Base-by-base conservation (phyloP, 2,888 invertebrate genomes). In the Charanyca ferruginea region DNA sequence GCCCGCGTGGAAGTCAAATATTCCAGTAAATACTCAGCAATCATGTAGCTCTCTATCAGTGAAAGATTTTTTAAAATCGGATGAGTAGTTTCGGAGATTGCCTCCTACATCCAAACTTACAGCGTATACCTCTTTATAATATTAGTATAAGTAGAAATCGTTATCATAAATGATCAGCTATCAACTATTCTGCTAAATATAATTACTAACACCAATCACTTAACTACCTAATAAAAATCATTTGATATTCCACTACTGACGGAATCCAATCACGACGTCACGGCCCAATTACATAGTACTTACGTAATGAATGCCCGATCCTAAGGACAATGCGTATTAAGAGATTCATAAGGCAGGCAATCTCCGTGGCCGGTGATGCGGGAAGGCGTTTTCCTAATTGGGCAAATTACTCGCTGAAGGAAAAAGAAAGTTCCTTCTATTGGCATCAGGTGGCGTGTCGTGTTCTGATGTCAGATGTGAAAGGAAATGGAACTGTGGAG, bases 351-450 rank as follows among this genome's bases (percentile, higher is more conserved):
- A 85, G 83, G 63, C 61, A 54, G 70, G 87, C 90, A 93, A 91
- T 93, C 89, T 91, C 88, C 84, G 79, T 83, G 90, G 80, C 84
- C 89, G 91, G 86, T 89, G 90, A 89, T 85, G 90, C 90, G 88
- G 80, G 77, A 83, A 84, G 84, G 82, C 86, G 90, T 88, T 90
- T 86, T 89, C 85, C 88, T 93, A 94, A 94, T 94, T 93, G 93
- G 89, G 85, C 87, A 89, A 91, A 93, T 93, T 91, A 93, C 90
- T 85, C 85, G 69, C 44, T 86, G 84, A 88, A 87, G 87, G 86
- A 85, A 86, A 85, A 85, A 80, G 82, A 85, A 85, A 77, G 80
- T 80, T 75, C 64, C 70, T 71, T 47, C 28, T 49, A 51, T 48
- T 49, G 64, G 69, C 55, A 62, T 79, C 76, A 79, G 79, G 73